These are phyloP conservation scores for Calephelis nemesis DNA, from an alignment of 1,140 invertebrate species.

Conservation along the genomic window DNA sequence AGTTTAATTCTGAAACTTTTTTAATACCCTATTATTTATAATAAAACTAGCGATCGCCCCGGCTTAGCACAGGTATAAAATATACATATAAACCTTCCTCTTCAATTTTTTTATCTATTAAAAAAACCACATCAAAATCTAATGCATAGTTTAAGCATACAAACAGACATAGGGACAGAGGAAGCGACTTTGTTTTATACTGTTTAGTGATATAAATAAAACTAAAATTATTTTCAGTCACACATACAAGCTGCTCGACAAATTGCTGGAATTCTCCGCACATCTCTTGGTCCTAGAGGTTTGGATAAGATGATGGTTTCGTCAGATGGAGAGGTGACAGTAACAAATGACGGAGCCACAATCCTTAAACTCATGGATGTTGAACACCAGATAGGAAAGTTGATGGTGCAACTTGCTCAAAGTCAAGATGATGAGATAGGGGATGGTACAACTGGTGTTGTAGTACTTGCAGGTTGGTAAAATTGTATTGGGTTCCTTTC, in stretches of 20 bases:
- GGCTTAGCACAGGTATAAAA: too few relatives aligned
- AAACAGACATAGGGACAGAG: too few relatives aligned
- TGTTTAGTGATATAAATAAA: too few relatives aligned
- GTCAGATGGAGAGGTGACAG: conserved; percentile 98
- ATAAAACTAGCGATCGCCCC: too few relatives aligned
- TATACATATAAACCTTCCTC: too few relatives aligned
- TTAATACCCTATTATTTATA: too few relatives aligned
- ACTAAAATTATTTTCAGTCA: conserved; percentile 83
- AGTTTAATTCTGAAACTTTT: too few relatives aligned
- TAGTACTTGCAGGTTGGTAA: conserved; percentile 83
- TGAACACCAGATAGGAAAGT: conserved; percentile 98
- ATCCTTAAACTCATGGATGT: conserved; percentile 99
- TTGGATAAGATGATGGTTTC: conserved; percentile 98
- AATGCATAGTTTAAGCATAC: too few relatives aligned
- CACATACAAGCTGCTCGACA: conserved; percentile 97
- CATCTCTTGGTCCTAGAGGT: conserved; percentile 98
- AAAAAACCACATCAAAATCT: too few relatives aligned
- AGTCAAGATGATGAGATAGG: conserved; percentile 99
- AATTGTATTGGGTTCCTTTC: too few relatives aligned
- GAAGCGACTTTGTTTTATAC: too few relatives aligned
- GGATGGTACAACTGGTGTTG: conserved; percentile 99
- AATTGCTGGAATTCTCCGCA: conserved; percentile 93
- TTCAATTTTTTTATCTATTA: too few relatives aligned
- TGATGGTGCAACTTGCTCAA: conserved; percentile 98
- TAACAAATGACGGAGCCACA: conserved; percentile 99